These are phyloP conservation scores for Ganaspis sp. DNA, from an alignment of 1,140 invertebrate genomes.

Conservation along the genomic window DNA sequence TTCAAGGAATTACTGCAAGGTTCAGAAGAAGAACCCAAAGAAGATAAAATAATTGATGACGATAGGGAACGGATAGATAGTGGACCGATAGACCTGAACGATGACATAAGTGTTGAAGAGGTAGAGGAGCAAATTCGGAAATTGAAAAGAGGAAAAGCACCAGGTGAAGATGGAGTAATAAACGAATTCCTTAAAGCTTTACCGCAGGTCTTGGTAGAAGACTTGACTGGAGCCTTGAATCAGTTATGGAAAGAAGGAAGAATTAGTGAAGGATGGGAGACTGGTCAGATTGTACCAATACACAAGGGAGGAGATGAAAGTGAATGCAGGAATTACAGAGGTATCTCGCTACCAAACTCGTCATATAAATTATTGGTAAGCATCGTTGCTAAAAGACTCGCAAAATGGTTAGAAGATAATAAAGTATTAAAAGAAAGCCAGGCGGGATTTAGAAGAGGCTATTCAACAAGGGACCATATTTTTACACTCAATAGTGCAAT, in stretches of 20 bases:
- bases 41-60: neutral
- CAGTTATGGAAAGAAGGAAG: neutral
- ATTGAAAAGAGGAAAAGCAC: neutral
- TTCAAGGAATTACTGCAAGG: neutral
- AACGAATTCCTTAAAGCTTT: neutral
- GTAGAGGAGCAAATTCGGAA: neutral
- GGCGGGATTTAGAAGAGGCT: no score
- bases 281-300: no score
- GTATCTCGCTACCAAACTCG: no score
- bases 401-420: no score
- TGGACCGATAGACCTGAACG: neutral
- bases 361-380: no score
- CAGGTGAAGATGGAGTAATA: neutral
- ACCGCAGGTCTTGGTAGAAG: neutral
- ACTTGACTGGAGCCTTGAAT: neutral
- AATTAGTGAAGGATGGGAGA: neutral
- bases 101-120: neutral
- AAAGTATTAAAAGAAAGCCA: no score
- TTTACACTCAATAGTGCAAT: no score
- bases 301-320: no score
- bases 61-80: neutral
- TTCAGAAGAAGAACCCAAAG: neutral
- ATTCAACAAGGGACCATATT: no score
- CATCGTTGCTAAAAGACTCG: no score
- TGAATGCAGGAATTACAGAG: no score